A percentile compares a stretch with the other conserved stretches of the same genome.
Conservation (phyloP, 2,797 vertebrate genomes). For the Leptatherina wallacei region DNA sequence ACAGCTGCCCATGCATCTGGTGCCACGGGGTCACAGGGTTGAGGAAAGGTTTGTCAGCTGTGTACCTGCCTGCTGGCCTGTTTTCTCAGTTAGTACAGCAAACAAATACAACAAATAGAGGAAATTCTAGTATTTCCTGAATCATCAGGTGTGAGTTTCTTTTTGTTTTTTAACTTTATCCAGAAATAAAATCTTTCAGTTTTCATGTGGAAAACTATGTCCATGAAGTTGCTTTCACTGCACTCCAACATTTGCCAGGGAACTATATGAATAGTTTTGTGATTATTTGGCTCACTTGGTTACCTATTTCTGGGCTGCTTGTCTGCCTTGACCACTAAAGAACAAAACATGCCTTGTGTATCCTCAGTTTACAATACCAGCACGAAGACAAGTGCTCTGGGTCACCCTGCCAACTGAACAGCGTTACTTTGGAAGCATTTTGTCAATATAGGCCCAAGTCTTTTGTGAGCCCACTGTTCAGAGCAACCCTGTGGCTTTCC, state of each 20-base stretch:
- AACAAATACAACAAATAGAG: not conserved
- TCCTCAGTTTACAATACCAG: conserved; percentile 45
- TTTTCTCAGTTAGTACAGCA: conserved; percentile 4
- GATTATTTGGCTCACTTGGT: conserved; percentile 42
- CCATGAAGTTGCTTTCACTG: conserved; percentile 32
- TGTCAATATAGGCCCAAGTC: conserved; percentile 32
- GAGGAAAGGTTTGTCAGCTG: not conserved
- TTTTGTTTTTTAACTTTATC: conserved; percentile 13
- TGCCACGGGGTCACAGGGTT: conserved; percentile 12
- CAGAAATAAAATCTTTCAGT: conserved; percentile 13
- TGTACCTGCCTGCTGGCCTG: not conserved
- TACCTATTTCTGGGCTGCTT: conserved; percentile 45
- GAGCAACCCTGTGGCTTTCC: conserved; percentile 70
- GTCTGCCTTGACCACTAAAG: conserved; percentile 29
- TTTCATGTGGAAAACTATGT: conserved; percentile 21
- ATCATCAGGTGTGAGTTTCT: conserved; percentile 5
- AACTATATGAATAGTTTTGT: conserved; percentile 34
- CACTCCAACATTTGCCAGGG: conserved; percentile 2
- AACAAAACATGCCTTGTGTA: conserved; percentile 29
- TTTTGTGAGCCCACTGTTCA: conserved; percentile 60
- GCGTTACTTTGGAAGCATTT: conserved; percentile 53
- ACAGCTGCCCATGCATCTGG: conserved; percentile 30
- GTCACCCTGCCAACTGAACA: conserved; percentile 56
- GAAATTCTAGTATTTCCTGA: conserved; percentile 5
- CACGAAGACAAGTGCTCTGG: conserved; percentile 61